These are phyloP conservation scores for Kryptopterus vitreolus DNA, from an alignment of 2,797 vertebrate genomes.

Conservation along the genomic window DNA sequence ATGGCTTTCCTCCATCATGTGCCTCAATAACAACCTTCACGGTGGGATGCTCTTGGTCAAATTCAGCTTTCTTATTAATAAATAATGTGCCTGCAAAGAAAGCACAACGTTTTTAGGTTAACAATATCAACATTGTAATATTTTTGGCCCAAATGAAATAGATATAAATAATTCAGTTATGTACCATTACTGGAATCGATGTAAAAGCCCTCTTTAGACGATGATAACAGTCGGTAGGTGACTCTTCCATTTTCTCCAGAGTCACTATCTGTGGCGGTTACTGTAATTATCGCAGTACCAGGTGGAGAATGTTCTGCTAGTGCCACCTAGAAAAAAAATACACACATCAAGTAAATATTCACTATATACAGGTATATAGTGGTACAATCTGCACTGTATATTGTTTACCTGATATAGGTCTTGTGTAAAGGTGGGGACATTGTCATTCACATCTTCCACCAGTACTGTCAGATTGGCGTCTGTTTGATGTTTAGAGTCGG, in stretches of 20 bases:
- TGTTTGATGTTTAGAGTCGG: slow-evolving; percentile 85
- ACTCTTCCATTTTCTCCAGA: slow-evolving; percentile 88
- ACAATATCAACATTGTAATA: neutral
- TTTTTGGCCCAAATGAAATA: neutral
- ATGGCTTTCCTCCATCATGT: slow-evolving; percentile 80
- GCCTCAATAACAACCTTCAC: slow-evolving; percentile 90
- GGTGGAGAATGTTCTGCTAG: slow-evolving; percentile 86
- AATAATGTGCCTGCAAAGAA: slow-evolving; percentile 86
- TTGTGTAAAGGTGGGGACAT: slow-evolving; percentile 85
- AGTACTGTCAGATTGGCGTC: slow-evolving; percentile 88
- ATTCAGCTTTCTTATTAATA: slow-evolving; percentile 76
- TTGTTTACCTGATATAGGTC: slow-evolving; percentile 87
- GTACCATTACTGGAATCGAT: slow-evolving; percentile 91
- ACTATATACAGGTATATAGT: neutral
- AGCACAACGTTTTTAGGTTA: neutral
- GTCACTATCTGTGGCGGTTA: slow-evolving; percentile 90
- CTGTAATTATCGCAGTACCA: slow-evolving; percentile 85
- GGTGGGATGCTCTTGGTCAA: slow-evolving; percentile 77
- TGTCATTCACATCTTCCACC: slow-evolving; percentile 95
- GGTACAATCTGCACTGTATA: too few species aligned
- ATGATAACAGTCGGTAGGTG: slow-evolving; percentile 83
- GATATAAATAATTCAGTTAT: slow-evolving; percentile 13
- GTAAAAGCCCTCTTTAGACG: slow-evolving; percentile 79
- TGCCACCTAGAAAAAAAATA: slow-evolving; percentile 79
- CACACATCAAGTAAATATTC: slow-evolving; percentile 31